phyloP scores from a whole-genome alignment of 1,140 invertebrate genomes.

The Pseudomyrmex gracilis region DNA sequence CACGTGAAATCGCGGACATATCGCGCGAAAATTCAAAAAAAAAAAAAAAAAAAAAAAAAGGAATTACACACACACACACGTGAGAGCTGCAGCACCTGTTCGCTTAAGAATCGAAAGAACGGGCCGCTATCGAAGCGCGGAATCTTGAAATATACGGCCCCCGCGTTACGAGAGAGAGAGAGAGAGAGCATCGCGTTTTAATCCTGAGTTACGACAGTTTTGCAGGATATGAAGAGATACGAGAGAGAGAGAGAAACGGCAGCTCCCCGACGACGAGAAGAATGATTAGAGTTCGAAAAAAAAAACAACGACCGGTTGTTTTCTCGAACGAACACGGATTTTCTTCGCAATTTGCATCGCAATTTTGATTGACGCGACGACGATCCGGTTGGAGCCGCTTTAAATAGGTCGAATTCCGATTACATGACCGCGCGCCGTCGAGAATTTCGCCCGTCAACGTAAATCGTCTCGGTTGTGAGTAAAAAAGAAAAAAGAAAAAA shows the following conservation, averaged over 20 bases:
- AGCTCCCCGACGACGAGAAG: not conserved
- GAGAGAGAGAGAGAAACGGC: not conserved
- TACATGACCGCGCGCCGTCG: slow-evolving; percentile 55
- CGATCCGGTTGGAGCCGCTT: slow-evolving; percentile 38
- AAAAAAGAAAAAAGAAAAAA: not conserved
- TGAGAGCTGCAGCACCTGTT: not conserved
- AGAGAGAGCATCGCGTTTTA: slow-evolving; percentile 17
- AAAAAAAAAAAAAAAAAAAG: not conserved
- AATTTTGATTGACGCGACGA: slow-evolving; percentile 38
- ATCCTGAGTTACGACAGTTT: slow-evolving; percentile 36
- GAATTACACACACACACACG: not conserved
- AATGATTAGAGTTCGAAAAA: not conserved
- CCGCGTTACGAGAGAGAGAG: slow-evolving; percentile 11
- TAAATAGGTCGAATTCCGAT: slow-evolving; percentile 51
- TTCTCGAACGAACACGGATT: not conserved
- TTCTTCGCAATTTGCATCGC: slow-evolving; percentile 13
- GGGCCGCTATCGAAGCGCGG: not conserved
- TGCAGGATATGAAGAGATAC: slow-evolving; percentile 15
- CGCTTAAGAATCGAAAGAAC: not conserved
- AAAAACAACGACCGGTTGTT: not conserved
- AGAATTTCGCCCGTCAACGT: slow-evolving; percentile 53
- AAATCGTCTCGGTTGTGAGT: slow-evolving; percentile 47
- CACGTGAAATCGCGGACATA: too few species aligned
- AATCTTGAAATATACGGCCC: slow-evolving; percentile 27
- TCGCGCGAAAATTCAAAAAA: not conserved